Evolutionary conservation across 2,888 invertebrate genomes (phyloP).

Genomic region (Nymphalis urticae): DNA sequence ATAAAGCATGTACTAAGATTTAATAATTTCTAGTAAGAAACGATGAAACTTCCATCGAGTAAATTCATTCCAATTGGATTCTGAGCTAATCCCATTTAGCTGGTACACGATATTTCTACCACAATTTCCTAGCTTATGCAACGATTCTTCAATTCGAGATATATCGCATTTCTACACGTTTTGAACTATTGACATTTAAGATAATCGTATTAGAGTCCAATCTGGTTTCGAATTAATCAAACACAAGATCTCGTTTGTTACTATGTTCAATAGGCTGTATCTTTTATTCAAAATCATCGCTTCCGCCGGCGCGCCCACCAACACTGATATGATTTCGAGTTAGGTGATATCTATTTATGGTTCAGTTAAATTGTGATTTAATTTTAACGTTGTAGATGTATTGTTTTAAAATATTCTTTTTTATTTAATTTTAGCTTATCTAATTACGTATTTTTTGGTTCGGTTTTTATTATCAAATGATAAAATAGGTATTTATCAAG

Average conservation of each 20-base stretch:
- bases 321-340: constrained; percentile 24
- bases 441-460: background rate
- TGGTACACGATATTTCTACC: constrained; percentile 14
- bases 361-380: background rate
- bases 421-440: background rate
- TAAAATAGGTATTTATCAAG: no score
- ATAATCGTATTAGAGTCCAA: constrained; percentile 62
- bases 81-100: constrained; percentile 19
- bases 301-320: constrained; percentile 49
- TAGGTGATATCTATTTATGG: constrained; percentile 7
- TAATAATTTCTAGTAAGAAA: background rate
- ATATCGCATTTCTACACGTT: constrained; percentile 40
- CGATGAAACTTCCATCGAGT: background rate
- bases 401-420: background rate
- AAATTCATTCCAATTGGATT: background rate
- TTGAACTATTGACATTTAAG: constrained; percentile 60
- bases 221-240: constrained; percentile 55
- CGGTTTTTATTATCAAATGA: no score
- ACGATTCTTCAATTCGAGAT: constrained; percentile 17
- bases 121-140: background rate
- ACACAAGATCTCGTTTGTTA: constrained; percentile 56
- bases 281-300: constrained; percentile 52
- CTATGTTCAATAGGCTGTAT: constrained; percentile 51
- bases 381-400: background rate
- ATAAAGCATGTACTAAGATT: no score